Base-by-base conservation (phyloP, 2,888 invertebrate species). In the Psylliodes chrysocephalus region DNA sequence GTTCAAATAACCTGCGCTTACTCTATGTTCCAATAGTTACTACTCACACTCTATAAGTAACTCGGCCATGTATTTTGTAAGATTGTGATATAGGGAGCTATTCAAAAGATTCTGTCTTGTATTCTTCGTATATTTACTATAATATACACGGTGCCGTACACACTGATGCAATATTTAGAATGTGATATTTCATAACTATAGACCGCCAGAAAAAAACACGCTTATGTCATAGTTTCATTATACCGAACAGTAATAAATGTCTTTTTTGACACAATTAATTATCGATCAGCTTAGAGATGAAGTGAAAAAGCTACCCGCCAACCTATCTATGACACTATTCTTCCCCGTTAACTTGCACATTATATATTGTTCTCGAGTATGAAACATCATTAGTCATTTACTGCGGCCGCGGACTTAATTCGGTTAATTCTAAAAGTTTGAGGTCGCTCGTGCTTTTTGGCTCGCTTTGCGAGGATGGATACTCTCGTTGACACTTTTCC, bases 211-310 rank as follows among this genome's bases (percentile, higher is more conserved):
- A 38, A 54, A 38, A 53, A 35, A n/a, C 40, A 38, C 53, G 10
- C 30, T n/a, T 8, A 10, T n/a, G 30, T 28, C 28, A 35, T 28
- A 47, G 10, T 47, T 22, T 57, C 38, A 57, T 47, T 35, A 19
- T 35, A 8, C 12, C 51, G 22, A 44, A 64, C 55, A 46, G 56
- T 64, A 64, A 60, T 64, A 54, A 64, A 64, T 64, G 55, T 44
- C 55, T 28, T 33, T 64, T 55, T 56, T 52, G 60, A 56, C 51
- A 55, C 60, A 49, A 60, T 60, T 44, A 60, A 54, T 51, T 52
- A 55, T 60, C 64, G 40, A 60, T 64, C 60, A 55, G 10, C 22
- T 19, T n/a, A 25, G 46, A 60, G 22, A 64, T 55, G 35, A 60
- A 57, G 55, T 54, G 19, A 42, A 55, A 61, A 62, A 51, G 42